Conservation (phyloP, 2,113 vertebrate genomes). For the Ceratotherium simum region DNA sequence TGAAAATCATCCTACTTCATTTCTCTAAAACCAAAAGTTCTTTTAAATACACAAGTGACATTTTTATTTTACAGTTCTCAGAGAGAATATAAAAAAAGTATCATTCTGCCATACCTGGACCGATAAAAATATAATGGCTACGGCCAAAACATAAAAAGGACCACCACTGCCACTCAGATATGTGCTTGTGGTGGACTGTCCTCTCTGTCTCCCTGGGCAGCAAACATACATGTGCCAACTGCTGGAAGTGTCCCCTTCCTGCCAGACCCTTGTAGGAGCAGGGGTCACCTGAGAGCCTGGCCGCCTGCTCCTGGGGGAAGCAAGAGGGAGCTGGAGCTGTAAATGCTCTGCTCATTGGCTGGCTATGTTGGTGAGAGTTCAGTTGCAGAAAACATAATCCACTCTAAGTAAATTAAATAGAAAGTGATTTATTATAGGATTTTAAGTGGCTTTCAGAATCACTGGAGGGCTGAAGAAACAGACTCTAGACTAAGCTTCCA, state of each 20-base stretch:
- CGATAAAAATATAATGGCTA: neutral
- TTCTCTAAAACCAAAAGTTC: constrained; percentile 44
- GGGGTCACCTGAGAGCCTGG: neutral
- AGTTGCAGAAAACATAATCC: neutral
- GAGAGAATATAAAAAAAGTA: neutral
- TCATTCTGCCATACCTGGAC: neutral
- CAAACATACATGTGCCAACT: neutral
- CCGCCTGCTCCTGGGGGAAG: neutral
- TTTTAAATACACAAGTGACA: constrained; percentile 31
- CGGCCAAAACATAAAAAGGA: neutral
- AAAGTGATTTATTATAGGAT: constrained; percentile 13
- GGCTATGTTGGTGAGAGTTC: neutral
- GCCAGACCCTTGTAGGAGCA: neutral
- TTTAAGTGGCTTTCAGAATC: constrained; percentile 28
- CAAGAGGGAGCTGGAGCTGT: neutral
- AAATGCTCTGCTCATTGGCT: neutral
- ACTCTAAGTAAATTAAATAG: neutral
- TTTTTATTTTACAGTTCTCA: constrained; percentile 48
- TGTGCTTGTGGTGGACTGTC: neutral
- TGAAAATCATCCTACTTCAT: neutral
- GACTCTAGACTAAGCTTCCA: neutral
- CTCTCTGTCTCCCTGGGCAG: neutral
- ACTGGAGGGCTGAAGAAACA: neutral
- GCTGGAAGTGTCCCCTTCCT: neutral
- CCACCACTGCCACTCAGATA: fast-evolving